Base-by-base conservation (phyloP, 2,113 vertebrate genomes). In the Spilogale gracilis region DNA sequence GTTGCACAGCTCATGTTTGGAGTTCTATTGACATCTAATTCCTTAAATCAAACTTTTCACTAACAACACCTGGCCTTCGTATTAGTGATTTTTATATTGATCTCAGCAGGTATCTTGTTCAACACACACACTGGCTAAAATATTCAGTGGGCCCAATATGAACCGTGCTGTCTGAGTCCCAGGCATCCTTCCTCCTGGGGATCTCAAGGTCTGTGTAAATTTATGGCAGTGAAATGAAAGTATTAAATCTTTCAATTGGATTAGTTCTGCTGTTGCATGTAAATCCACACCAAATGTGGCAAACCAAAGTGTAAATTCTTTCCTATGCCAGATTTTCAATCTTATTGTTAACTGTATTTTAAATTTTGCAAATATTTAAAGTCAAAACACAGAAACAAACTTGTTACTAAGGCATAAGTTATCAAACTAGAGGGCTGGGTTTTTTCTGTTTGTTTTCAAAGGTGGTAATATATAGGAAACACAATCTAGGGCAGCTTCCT, bases 151-250 rank as follows among this genome's bases (percentile, higher is more conserved):
- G 52, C 17, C 18, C 63, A 82, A 20, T 45, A 17, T n/a, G 25
- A 94, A 50, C 48, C 91, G 78, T 3, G 17, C 73, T 61, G 18
- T 89, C 88, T 73, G 54, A 73, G 45, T 43, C n/a, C 32, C 38
- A 96, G 60, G 85, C 38, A 73, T 27, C 25, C 7, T 67, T 54
- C 84, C 69, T 96, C 93, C n/a, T 21, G 48, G 43, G n/a, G 9
- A 60, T 54, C 32, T 95, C 63, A 91, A 92, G 32, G 20, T 81
- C 87, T 96, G 12, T 89, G 5, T 84, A 71, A 60, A 81, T 83
- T 60, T 89, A 82, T 73, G 78, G 79, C 58, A 97, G 63, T n/a
- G 67, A 96, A 97, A 94, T 85, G 38, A 96, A 95, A 95, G 45
- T 78, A 89, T 25, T 67, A 98, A 97, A 96, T 61, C 63, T 52